Base-by-base conservation (phyloP, 2,888 invertebrate species). In the Luffia ferchaultella region DNA sequence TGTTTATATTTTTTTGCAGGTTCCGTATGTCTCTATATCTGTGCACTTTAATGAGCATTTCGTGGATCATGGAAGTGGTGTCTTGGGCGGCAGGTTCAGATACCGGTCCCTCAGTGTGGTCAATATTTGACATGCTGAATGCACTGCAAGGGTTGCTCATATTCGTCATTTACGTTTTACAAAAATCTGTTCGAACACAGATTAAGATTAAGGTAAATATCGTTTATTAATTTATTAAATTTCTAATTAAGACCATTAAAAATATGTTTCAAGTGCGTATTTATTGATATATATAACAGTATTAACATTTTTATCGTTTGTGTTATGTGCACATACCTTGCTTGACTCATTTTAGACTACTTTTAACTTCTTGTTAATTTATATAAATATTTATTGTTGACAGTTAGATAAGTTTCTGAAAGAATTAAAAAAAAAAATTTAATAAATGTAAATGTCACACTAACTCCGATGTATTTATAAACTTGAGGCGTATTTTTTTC, bases 61-160 rank as follows among this genome's bases (percentile, higher is more conserved):
- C 89, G 48, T 92, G 91, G 92, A 78, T 87, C 20, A 80, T 90
- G 66, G 91, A 92, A 67, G 80, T 91, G 55, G 84, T 90, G 0
- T 90, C 90, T 0, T 90, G 88, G 86, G 82, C 83, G 46, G 83
- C 83, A 0, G 87, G 86, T 1, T 85, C 86, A 48, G 77, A 84
- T 49, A 67, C 82, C 0, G 64, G 76, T 1, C 76, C 77, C 0
- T 76, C 83, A 7, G 76, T 85, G 16, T 88, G 90, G 83, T 85
- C 88, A 0, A 77, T 89, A 17, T 89, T 90, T 59, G 90, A 91
- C 66, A 82, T 90, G 56, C 76, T 90, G 57, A 91, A 90, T 64
- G 89, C 89, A 0, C 70, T 90, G 40, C 91, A 91, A 61, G 91
- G 91, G 5, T 84, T 90, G 15, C 83, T 90, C 48, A 87, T 91